phyloP scores from a whole-genome alignment of 2,113 vertebrate species.

The Myodes glareolus region DNA sequence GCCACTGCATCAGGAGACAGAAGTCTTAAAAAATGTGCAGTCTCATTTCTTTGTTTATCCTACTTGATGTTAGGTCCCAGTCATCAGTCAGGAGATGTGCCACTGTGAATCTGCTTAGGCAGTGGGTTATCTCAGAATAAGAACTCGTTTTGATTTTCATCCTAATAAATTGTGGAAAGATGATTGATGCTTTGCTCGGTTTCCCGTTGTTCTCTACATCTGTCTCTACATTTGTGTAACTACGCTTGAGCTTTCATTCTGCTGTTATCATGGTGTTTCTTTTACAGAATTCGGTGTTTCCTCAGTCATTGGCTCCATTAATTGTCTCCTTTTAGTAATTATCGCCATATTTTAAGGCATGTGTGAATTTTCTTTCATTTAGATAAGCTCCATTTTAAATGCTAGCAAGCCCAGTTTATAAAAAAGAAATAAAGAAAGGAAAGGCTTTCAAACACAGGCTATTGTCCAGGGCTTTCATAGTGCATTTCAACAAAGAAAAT shows the following conservation, averaged over 20 bases:
- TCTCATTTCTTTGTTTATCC: conserved; percentile 53
- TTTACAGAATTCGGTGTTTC: not conserved
- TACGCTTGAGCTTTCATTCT: not conserved
- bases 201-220: not conserved
- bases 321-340: not conserved
- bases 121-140: not conserved
- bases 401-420: conserved; percentile 6
- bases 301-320: not conserved
- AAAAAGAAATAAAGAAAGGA: not conserved
- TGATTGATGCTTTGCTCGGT: not conserved
- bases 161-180: conserved; percentile 4
- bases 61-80: conserved; percentile 32
- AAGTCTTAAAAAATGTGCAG: conserved; percentile 44
- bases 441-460: conserved; percentile 45
- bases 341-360: conserved; percentile 30
- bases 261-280: not conserved
- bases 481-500: conserved; percentile 74
- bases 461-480: conserved; percentile 71
- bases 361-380: conserved; percentile 30
- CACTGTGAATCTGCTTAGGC: not conserved
- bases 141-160: not conserved
- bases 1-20: conserved; percentile 59
- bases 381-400: conserved; percentile 48
- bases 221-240: not conserved
- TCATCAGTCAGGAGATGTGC: not conserved